These are phyloP conservation scores for Sphenodon punctatus DNA, from an alignment of 2,797 vertebrate species.

Conservation along the genomic window DNA sequence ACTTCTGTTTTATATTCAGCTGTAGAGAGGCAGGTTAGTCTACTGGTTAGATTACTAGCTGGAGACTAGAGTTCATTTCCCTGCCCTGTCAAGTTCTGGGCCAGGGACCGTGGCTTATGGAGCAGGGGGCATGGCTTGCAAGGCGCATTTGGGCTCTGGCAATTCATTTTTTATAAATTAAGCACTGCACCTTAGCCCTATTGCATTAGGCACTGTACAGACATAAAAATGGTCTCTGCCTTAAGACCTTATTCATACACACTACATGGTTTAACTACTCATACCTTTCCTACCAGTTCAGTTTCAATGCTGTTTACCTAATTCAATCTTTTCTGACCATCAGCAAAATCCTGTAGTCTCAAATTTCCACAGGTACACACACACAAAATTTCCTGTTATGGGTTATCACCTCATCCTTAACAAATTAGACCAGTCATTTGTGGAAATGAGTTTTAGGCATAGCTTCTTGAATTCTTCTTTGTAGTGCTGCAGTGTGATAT, in stretches of 20 bases:
- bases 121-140: background rate
- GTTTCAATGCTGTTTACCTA: background rate
- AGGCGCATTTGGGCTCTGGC: background rate
- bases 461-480: constrained; percentile 2
- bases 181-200: background rate
- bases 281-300: background rate
- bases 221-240: background rate
- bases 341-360: constrained; percentile 1
- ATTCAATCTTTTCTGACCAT: background rate
- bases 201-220: background rate
- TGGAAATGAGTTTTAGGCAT: constrained; percentile 3
- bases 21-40: too few species aligned
- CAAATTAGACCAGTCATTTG: background rate
- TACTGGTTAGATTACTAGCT: too few species aligned
- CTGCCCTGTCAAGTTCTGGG: too few species aligned
- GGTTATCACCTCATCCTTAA: background rate
- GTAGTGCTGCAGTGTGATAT: background rate
- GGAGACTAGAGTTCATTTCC: too few species aligned
- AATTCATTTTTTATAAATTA: too few species aligned
- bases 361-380: background rate
- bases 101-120: too few species aligned
- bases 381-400: background rate
- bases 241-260: background rate
- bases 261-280: background rate
- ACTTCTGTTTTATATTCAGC: too few species aligned